Percentiles rank a stretch among this genome's conserved stretches.
These are phyloP conservation scores for Caenorhabditis virilis DNA, from an alignment of 2,888 invertebrate species.

Conservation along the genomic window DNA sequence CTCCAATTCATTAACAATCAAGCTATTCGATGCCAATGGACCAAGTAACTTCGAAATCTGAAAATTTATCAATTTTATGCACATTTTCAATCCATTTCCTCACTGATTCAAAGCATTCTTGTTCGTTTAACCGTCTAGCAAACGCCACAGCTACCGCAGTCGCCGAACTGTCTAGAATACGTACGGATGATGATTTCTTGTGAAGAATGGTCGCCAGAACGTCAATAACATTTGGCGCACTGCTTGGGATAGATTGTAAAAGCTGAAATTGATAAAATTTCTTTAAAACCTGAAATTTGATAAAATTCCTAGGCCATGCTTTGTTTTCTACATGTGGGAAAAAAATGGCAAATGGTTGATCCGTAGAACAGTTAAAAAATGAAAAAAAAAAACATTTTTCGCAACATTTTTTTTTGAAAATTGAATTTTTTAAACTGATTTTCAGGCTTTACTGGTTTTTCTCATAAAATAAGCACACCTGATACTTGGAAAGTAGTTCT, in stretches of 20 bases:
- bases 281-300: too few species aligned
- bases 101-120: slow-evolving; percentile 22
- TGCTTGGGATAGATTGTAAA: slow-evolving; percentile 21
- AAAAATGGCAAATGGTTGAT: too few species aligned
- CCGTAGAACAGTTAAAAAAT: too few species aligned
- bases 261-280: slow-evolving; percentile 10
- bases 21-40: slow-evolving; percentile 5
- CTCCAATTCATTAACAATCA: slow-evolving; percentile 20
- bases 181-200: neutral
- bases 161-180: slow-evolving; percentile 10
- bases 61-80: neutral
- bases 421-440: too few species aligned
- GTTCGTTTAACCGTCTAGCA: slow-evolving; percentile 29
- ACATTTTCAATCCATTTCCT: neutral
- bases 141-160: slow-evolving; percentile 38
- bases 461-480: too few species aligned
- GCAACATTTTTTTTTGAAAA: too few species aligned
- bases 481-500: slow-evolving; percentile 16
- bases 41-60: slow-evolving; percentile 12
- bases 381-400: too few species aligned
- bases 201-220: neutral
- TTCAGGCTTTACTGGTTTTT: too few species aligned
- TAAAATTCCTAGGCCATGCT: too few species aligned
- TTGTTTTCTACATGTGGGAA: too few species aligned
- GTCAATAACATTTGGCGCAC: slow-evolving; percentile 18